phyloP scores from a whole-genome alignment of 2,888 invertebrate genomes.

The Hypomecis punctinalis region DNA sequence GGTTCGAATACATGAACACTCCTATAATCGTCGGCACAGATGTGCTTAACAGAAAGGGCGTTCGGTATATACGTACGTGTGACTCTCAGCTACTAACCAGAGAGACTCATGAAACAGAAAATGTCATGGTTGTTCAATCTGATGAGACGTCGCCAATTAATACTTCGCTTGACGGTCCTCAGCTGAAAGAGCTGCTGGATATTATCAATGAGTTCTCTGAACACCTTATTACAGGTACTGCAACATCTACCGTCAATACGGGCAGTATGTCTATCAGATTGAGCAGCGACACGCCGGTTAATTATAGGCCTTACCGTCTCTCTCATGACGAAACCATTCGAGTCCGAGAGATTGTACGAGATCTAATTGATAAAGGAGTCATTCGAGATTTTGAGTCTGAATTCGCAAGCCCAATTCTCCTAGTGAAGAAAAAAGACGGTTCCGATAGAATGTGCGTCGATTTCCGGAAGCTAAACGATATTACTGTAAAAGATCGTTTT shows the following conservation, averaged over 20 bases:
- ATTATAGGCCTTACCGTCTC: slow-evolving; percentile 10
- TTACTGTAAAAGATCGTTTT: slow-evolving; percentile 2
- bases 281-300: slow-evolving; percentile 1
- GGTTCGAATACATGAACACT: slow-evolving; percentile 31
- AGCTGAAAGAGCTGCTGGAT: too few relatives aligned
- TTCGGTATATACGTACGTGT: slow-evolving; percentile 19
- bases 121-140: not conserved
- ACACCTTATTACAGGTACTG: too few relatives aligned
- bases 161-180: too few relatives aligned
- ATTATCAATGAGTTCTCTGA: too few relatives aligned
- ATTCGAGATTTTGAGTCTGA: slow-evolving; percentile 24
- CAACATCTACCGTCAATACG: slow-evolving; percentile 21
- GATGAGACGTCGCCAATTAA: not conserved
- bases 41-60: slow-evolving; percentile 38
- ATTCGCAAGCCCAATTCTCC: slow-evolving; percentile 15
- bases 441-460: slow-evolving; percentile 12
- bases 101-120: too few relatives aligned
- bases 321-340: slow-evolving; percentile 10
- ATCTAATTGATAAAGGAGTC: slow-evolving; percentile 19
- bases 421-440: slow-evolving; percentile 23
- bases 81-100: slow-evolving; percentile 10
- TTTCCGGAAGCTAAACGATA: not conserved
- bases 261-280: slow-evolving; percentile 22
- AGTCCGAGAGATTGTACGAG: slow-evolving; percentile 12
- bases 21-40: slow-evolving; percentile 45